phyloP scores from a whole-genome alignment of 2,113 vertebrate genomes.

The Amazona guildingii region DNA sequence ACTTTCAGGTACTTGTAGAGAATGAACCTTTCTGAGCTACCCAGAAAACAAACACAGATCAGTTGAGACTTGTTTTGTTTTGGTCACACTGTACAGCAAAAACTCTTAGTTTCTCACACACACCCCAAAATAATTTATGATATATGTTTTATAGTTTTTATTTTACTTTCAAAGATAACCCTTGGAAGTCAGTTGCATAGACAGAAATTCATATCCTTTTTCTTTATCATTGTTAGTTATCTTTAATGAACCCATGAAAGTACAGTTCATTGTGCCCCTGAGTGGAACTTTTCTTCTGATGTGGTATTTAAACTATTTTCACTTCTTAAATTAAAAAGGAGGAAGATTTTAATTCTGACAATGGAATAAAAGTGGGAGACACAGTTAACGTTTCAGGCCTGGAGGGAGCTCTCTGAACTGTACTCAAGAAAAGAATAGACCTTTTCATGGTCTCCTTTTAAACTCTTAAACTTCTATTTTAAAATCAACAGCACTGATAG shows the following conservation, averaged over 20 bases:
- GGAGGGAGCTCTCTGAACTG: not conserved
- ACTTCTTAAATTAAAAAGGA: not conserved
- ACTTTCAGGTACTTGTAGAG: not conserved
- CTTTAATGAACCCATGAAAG: not conserved
- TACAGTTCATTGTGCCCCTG: not conserved
- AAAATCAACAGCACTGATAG: not conserved
- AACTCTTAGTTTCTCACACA: not conserved
- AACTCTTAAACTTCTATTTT: not conserved
- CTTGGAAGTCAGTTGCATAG: not conserved
- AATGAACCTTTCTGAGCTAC: not conserved
- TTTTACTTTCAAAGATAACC: not conserved
- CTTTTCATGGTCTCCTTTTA: not conserved
- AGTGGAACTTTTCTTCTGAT: not conserved
- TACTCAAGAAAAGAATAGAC: not conserved
- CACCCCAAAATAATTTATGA: not conserved
- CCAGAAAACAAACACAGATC: not conserved
- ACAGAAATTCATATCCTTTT: not conserved
- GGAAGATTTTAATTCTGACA: not conserved
- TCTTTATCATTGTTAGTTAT: constrained; percentile 7
- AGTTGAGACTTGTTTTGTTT: not conserved
- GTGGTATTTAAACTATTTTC: constrained; percentile 36
- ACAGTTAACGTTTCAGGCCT: not conserved
- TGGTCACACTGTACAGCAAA: not conserved
- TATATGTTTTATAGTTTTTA: not conserved
- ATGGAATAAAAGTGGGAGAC: not conserved